These are phyloP conservation scores for Machimus atricapillus DNA, from an alignment of 2,888 invertebrate species.

Conservation along the genomic window DNA sequence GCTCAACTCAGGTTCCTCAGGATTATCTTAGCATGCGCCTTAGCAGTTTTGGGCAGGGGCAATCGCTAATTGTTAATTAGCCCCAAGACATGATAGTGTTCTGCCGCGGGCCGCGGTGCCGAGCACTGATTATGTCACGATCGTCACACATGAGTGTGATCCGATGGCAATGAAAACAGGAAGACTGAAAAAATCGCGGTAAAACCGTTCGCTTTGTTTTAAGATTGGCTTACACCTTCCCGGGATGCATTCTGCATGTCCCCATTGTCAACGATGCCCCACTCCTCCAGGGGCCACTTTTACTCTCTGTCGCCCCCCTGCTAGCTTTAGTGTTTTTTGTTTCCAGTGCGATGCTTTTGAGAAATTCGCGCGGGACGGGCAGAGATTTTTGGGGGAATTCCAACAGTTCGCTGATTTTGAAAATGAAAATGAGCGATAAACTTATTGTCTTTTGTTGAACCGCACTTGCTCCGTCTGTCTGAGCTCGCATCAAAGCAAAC, in stretches of 20 bases:
- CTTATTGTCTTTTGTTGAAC: not conserved
- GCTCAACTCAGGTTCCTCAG: not conserved
- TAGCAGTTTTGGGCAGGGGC: not conserved
- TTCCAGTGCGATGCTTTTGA: not conserved
- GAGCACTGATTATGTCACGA: conserved; percentile 20
- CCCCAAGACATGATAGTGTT: not conserved
- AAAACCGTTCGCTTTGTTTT: not conserved
- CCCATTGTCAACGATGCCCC: not conserved
- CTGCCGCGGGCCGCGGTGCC: not conserved
- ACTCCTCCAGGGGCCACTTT: not conserved
- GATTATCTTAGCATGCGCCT: not conserved
- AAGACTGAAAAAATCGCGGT: not conserved
- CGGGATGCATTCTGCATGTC: not conserved
- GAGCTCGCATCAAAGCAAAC: not conserved
- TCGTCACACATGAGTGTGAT: conserved; percentile 37
- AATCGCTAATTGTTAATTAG: not conserved
- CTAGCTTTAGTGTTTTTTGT: not conserved
- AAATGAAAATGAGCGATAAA: conserved; percentile 3
- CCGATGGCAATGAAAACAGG: conserved; percentile 35
- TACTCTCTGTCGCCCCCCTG: not conserved
- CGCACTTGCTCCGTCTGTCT: not conserved
- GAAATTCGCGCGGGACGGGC: not conserved
- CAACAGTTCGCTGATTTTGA: conserved; percentile 20
- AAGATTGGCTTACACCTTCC: not conserved
- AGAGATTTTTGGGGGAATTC: not conserved